A percentile compares a stretch with the other conserved stretches of the same genome.
These are phyloP conservation scores for Drosophila kambysellisi DNA, from an alignment of 2,888 invertebrate species.

Conservation along the genomic window DNA sequence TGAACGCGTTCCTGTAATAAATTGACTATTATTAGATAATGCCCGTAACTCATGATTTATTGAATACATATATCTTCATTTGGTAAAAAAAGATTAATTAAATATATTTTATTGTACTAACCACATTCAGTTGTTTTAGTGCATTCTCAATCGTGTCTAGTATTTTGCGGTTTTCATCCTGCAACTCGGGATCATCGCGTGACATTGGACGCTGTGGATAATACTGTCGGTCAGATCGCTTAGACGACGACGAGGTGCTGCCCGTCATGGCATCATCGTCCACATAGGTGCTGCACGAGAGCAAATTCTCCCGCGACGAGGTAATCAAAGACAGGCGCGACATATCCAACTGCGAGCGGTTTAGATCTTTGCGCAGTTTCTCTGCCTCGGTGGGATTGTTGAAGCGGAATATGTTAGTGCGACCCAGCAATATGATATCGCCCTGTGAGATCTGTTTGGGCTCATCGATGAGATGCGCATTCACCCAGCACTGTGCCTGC, in stretches of 20 bases:
- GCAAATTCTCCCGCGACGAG: slow-evolving; percentile 89
- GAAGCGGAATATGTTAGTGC: slow-evolving; percentile 93
- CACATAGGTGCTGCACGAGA: slow-evolving; percentile 85
- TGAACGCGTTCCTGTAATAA: slow-evolving; percentile 85
- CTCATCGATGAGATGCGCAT: slow-evolving; percentile 91
- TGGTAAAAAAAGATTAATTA: not conserved
- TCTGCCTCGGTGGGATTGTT: slow-evolving; percentile 96
- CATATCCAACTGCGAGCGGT: slow-evolving; percentile 90
- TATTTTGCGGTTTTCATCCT: slow-evolving; percentile 88
- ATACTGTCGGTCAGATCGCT: slow-evolving; percentile 83
- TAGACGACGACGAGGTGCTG: slow-evolving; percentile 78
- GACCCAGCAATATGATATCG: slow-evolving; percentile 91
- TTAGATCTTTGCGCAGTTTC: slow-evolving; percentile 90
- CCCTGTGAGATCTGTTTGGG: slow-evolving; percentile 93
- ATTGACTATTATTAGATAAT: not conserved
- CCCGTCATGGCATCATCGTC: slow-evolving; percentile 81
- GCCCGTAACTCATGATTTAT: not conserved
- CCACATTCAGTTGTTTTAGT: slow-evolving; percentile 87
- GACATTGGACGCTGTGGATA: slow-evolving; percentile 83
- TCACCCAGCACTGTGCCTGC: slow-evolving; percentile 93
- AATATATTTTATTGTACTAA: slow-evolving; percentile 46
- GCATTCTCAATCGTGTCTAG: slow-evolving; percentile 90
- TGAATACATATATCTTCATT: not conserved
- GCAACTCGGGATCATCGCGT: slow-evolving; percentile 88
- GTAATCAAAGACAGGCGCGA: slow-evolving; percentile 93